Percentiles rank a stretch among this genome's conserved stretches.
phyloP scores from a whole-genome alignment of 2,888 invertebrate species.

The Tinea trinotella region DNA sequence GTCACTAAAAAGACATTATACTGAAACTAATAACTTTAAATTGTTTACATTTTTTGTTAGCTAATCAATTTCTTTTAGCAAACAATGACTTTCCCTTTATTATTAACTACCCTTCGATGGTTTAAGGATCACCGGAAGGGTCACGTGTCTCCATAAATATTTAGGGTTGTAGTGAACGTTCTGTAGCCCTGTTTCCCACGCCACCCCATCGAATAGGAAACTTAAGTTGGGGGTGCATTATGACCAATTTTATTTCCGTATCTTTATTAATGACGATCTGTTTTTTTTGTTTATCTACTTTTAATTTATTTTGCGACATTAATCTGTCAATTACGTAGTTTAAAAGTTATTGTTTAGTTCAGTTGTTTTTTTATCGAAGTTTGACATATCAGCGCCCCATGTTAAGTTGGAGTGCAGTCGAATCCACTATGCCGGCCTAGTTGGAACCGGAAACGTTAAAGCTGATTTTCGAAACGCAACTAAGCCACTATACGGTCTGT shows the following conservation, averaged over 20 bases:
- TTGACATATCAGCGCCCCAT: no score
- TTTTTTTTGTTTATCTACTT: not conserved
- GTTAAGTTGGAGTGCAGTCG: no score
- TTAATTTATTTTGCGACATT: not conserved
- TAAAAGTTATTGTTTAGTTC: no score
- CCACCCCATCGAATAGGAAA: constrained; percentile 30
- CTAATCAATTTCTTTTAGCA: not conserved
- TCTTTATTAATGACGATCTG: not conserved
- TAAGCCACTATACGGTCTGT: no score
- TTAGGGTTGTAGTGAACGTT: constrained; percentile 41
- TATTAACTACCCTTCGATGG: not conserved
- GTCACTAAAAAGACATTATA: no score
- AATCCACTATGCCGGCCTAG: no score
- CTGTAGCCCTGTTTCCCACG: constrained; percentile 58
- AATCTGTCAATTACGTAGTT: no score
- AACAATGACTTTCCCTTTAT: not conserved
- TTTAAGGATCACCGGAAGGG: constrained; percentile 41
- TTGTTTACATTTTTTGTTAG: no score
- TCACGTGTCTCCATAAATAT: constrained; percentile 44
- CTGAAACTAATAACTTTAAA: no score
- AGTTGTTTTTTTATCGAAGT: no score
- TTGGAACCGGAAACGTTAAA: no score
- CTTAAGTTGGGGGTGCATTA: not conserved
- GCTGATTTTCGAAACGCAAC: no score
- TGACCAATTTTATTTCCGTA: not conserved